Conservation (phyloP, 2,888 invertebrate genomes). For the Agrotis segetum region DNA sequence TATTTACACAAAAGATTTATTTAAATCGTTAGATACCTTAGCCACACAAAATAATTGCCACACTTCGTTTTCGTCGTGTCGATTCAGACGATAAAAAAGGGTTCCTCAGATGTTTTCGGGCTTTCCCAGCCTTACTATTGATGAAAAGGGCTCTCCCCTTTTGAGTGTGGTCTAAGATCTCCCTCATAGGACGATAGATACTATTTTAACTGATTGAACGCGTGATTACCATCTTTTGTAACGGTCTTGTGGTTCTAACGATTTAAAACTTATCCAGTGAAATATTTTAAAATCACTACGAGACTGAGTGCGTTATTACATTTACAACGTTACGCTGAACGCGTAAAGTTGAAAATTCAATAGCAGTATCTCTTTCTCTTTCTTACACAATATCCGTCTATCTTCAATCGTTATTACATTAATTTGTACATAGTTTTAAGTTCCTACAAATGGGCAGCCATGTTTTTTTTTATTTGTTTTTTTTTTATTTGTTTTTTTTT, state of each 20-base stretch:
- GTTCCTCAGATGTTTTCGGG: no score
- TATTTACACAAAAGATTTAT: no score
- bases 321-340: background rate
- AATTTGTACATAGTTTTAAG: slow-evolving; percentile 66
- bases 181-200: no score
- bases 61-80: no score
- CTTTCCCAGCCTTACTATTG: no score
- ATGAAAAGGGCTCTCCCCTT: no score
- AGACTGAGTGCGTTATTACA: background rate
- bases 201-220: no score
- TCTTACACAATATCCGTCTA: background rate
- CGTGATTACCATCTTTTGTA: no score
- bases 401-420: slow-evolving; percentile 1
- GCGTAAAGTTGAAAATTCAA: background rate
- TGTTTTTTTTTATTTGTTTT: slow-evolving; percentile 61
- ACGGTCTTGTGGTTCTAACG: background rate
- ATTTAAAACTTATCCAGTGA: background rate
- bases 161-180: no score
- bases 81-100: no score
- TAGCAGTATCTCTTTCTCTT: background rate
- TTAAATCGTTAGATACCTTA: no score
- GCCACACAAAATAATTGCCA: no score
- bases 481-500: slow-evolving; percentile 57
- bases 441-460: slow-evolving; percentile 69
- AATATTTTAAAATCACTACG: background rate